phyloP scores from a whole-genome alignment of 2,797 vertebrate species.

The Labeo calbasu region DNA sequence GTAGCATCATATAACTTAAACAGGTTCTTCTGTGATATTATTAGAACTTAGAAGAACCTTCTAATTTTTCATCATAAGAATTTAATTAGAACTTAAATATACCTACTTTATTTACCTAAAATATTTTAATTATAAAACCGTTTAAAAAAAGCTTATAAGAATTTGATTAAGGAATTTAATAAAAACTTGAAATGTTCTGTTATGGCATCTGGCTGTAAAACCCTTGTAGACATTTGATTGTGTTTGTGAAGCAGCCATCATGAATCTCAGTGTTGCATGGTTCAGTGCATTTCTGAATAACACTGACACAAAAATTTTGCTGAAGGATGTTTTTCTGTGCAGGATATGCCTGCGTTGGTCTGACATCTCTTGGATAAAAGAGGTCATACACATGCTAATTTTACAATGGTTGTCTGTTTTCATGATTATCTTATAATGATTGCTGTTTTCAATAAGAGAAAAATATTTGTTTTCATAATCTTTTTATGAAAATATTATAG shows the following conservation, averaged over 20 bases:
- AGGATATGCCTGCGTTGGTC: background rate
- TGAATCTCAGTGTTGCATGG: background rate
- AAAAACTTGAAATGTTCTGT: background rate
- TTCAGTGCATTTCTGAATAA: background rate
- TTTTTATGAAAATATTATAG: background rate
- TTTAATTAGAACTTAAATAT: background rate
- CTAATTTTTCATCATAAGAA: background rate
- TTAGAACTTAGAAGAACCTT: background rate
- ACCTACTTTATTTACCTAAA: background rate
- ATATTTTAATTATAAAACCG: background rate
- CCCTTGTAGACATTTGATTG: background rate
- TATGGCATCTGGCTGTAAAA: background rate
- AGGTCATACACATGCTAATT: background rate
- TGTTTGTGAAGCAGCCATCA: background rate
- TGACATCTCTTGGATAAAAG: background rate
- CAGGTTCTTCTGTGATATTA: background rate
- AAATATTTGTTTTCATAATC: too few species aligned
- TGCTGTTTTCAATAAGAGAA: too few species aligned
- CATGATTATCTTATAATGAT: too few species aligned
- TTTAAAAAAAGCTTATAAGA: background rate
- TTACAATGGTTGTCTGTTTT: background rate
- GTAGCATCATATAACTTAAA: too few species aligned
- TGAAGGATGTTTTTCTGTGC: constrained; percentile 2
- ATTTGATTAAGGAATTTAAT: background rate
- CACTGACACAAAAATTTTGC: background rate